Conservation (phyloP, 1,140 invertebrate species). For the Popillia japonica region DNA sequence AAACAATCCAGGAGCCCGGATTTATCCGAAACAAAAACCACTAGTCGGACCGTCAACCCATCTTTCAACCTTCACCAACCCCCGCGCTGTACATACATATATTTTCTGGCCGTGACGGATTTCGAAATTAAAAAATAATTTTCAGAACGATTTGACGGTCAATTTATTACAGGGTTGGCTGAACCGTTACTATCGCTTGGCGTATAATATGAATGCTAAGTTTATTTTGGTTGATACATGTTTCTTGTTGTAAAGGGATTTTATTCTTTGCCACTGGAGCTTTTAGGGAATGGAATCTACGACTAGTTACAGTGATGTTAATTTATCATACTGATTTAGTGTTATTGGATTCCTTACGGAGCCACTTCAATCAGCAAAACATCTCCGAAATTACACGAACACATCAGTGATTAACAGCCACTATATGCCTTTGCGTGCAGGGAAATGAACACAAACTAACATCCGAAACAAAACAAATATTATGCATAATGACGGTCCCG, state of each 20-base stretch:
- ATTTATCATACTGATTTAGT: no score
- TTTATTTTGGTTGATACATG: no score
- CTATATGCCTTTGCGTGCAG: no score
- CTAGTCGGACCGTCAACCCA: neutral
- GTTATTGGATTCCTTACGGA: no score
- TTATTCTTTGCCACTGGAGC: no score
- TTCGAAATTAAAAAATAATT: slow-evolving; percentile 18
- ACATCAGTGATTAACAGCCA: no score
- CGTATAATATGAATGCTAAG: neutral
- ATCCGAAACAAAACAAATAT: neutral
- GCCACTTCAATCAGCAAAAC: no score
- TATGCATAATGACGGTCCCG: neutral
- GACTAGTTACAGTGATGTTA: no score
- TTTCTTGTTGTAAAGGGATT: no score
- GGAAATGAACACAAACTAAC: neutral
- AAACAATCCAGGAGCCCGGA: slow-evolving; percentile 12
- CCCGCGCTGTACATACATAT: neutral
- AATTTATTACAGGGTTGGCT: neutral
- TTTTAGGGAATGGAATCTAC: no score
- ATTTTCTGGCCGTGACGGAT: neutral
- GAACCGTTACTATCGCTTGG: neutral
- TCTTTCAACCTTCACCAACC: neutral
- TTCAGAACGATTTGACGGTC: slow-evolving; percentile 21
- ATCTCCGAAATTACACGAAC: no score
- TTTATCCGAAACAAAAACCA: slow-evolving; percentile 17